Evolutionary conservation across 2,888 invertebrate genomes (phyloP).

Genomic region (Andrena fulva): DNA sequence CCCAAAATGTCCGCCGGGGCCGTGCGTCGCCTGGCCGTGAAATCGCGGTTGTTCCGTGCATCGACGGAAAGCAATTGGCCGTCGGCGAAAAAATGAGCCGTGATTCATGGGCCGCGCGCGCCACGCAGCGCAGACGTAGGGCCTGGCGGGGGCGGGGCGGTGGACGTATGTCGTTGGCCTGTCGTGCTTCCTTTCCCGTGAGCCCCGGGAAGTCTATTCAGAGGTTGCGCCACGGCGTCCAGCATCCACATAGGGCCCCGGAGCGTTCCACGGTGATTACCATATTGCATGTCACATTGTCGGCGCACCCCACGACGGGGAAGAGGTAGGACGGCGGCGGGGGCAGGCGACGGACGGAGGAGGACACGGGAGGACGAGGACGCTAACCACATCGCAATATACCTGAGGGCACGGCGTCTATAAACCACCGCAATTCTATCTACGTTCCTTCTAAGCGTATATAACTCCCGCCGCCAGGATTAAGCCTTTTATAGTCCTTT

Average conservation of each 20-base stretch:
- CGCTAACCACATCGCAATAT: slow-evolving; percentile 78
- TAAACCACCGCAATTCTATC: slow-evolving; percentile 81
- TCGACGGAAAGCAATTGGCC: slow-evolving; percentile 63
- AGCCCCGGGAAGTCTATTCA: slow-evolving; percentile 76
- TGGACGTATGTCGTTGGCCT: slow-evolving; percentile 75
- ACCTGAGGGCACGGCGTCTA: slow-evolving; percentile 76
- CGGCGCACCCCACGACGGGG: slow-evolving; percentile 75
- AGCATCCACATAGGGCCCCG: slow-evolving; percentile 72
- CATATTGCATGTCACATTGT: slow-evolving; percentile 82
- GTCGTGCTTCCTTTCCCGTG: slow-evolving; percentile 75
- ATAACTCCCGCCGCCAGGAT: slow-evolving; percentile 76
- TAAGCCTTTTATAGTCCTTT: slow-evolving; percentile 77
- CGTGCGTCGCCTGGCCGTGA: neutral
- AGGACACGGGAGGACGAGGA: slow-evolving; percentile 66
- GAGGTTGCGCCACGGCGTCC: slow-evolving; percentile 72
- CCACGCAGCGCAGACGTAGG: slow-evolving; percentile 37
- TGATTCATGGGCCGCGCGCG: slow-evolving; percentile 74
- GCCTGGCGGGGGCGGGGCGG: slow-evolving; percentile 36
- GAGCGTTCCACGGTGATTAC: slow-evolving; percentile 78
- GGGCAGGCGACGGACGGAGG: slow-evolving; percentile 49
- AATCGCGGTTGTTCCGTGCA: neutral
- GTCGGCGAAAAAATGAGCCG: slow-evolving; percentile 62
- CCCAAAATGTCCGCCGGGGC: neutral
- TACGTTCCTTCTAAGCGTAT: slow-evolving; percentile 71
- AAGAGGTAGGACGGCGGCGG: slow-evolving; percentile 43